phyloP scores from a whole-genome alignment of 1,140 invertebrate species.

The Heliothis virescens region DNA sequence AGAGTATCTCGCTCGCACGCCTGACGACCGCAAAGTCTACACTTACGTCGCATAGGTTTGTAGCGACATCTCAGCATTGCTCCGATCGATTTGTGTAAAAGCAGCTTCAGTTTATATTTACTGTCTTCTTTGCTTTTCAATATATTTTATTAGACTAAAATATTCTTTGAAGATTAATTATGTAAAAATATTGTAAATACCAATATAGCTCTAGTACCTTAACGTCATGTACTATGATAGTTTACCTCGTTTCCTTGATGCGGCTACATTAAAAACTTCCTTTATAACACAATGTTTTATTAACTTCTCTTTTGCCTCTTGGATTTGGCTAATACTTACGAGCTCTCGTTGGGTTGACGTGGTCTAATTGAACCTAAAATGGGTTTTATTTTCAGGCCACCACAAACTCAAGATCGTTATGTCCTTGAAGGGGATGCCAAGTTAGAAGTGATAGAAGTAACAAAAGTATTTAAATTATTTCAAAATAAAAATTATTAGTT shows the following conservation, averaged over 20 bases:
- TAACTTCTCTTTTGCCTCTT: constrained; percentile 43
- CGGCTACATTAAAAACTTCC: constrained; percentile 64
- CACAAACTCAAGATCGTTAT: constrained; percentile 71
- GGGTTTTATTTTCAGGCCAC: constrained; percentile 79
- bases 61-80: constrained; percentile 51
- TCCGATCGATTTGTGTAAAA: constrained; percentile 40
- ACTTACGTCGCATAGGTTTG: constrained; percentile 95
- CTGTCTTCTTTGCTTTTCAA: constrained; percentile 48
- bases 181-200: constrained; percentile 71
- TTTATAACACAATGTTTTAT: constrained; percentile 61
- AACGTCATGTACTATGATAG: constrained; percentile 59
- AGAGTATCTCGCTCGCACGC: constrained; percentile 98
- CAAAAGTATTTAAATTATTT: constrained; percentile 85
- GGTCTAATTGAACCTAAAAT: constrained; percentile 58
- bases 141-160: constrained; percentile 46
- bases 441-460: constrained; percentile 82
- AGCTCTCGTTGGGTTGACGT: neutral
- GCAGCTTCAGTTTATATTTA: constrained; percentile 44
- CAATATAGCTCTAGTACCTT: constrained; percentile 58
- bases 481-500: constrained; percentile 81
- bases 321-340: constrained; percentile 13
- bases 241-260: constrained; percentile 57
- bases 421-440: constrained; percentile 75
- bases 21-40: constrained; percentile 98
- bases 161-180: constrained; percentile 49